Conservation (phyloP, 35 echinoderm and acorn worm species). For the Apostichopus japonicus region DNA sequence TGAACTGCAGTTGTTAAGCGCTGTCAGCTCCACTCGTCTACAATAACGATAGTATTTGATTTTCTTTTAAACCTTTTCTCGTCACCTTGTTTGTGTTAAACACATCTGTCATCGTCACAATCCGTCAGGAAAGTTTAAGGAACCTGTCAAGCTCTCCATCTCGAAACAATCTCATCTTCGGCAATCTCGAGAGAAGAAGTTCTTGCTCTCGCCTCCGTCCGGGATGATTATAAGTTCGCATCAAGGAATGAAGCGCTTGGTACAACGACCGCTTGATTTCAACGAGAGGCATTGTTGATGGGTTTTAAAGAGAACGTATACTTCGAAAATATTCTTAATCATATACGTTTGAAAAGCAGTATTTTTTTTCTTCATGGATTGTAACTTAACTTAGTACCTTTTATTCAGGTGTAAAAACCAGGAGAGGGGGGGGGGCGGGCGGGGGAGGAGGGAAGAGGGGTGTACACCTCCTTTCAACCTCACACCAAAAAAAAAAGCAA, state of each 20-base stretch:
- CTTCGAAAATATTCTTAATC: too few species aligned
- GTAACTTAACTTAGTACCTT: too few species aligned
- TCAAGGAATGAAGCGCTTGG: neutral
- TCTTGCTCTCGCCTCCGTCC: neutral
- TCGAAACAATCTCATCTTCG: slow-evolving; percentile 8
- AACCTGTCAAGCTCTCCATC: slow-evolving; percentile 7
- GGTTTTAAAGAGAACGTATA: too few species aligned
- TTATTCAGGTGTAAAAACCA: too few species aligned
- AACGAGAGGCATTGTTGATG: too few species aligned
- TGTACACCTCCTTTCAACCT: too few species aligned
- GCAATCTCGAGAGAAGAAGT: neutral
- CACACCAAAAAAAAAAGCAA: too few species aligned
- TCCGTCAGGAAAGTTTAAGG: slow-evolving; percentile 17
- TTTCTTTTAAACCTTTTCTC: slow-evolving; percentile 17
- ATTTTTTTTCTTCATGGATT: too few species aligned
- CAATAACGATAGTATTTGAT: slow-evolving; percentile 13
- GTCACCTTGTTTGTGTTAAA: slow-evolving; percentile 14
- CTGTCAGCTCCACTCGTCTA: neutral
- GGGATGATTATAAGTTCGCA: slow-evolving; percentile 1
- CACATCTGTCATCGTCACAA: slow-evolving; percentile 17
- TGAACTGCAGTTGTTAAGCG: too few species aligned
- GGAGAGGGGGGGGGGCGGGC: too few species aligned
- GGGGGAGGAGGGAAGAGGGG: too few species aligned
- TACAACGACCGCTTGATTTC: slow-evolving; percentile 28
- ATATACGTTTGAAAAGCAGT: too few species aligned